Conservation (phyloP, 1,140 invertebrate genomes). For the Cephus cinctus region DNA sequence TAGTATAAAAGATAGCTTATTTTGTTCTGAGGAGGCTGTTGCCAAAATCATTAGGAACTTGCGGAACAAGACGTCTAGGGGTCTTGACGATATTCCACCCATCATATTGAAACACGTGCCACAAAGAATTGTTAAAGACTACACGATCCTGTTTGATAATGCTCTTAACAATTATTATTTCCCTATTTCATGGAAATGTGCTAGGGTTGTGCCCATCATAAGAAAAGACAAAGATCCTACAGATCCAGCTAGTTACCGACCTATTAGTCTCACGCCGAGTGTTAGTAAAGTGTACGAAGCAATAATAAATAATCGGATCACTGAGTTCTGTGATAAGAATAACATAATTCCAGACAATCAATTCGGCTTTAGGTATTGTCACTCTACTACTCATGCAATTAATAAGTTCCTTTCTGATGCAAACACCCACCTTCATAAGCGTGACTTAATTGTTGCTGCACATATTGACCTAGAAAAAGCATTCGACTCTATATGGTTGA, state of each 20-base stretch:
- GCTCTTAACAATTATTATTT: slow-evolving; percentile 12
- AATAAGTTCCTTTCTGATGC: slow-evolving; percentile 13
- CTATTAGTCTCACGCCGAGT: slow-evolving; percentile 9
- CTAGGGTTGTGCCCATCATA: slow-evolving; percentile 1
- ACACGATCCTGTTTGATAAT: slow-evolving; percentile 15
- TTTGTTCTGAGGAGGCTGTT: background rate
- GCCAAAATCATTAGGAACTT: background rate
- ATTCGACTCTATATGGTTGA: slow-evolving; percentile 7
- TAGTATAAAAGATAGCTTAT: background rate
- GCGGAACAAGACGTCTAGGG: slow-evolving; percentile 11
- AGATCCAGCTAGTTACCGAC: slow-evolving; percentile 11
- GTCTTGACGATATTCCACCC: slow-evolving; percentile 6
- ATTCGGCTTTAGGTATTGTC: slow-evolving; percentile 11
- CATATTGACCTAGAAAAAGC: slow-evolving; percentile 11
- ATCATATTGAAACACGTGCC: slow-evolving; percentile 11
- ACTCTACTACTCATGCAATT: slow-evolving; percentile 12
- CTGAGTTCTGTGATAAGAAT: slow-evolving; percentile 3
- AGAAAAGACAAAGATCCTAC: slow-evolving; percentile 3
- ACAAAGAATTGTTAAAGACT: background rate
- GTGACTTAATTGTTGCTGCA: slow-evolving; percentile 9
- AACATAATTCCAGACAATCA: slow-evolving; percentile 11
- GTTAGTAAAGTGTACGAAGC: slow-evolving; percentile 15
- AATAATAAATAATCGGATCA: slow-evolving; percentile 10
- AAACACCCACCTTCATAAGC: background rate
- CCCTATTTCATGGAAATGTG: slow-evolving; percentile 13